Base-by-base conservation (phyloP, 30 jellyfish, hydroid and myxozoan species). In the Cassiopea xamachana region DNA sequence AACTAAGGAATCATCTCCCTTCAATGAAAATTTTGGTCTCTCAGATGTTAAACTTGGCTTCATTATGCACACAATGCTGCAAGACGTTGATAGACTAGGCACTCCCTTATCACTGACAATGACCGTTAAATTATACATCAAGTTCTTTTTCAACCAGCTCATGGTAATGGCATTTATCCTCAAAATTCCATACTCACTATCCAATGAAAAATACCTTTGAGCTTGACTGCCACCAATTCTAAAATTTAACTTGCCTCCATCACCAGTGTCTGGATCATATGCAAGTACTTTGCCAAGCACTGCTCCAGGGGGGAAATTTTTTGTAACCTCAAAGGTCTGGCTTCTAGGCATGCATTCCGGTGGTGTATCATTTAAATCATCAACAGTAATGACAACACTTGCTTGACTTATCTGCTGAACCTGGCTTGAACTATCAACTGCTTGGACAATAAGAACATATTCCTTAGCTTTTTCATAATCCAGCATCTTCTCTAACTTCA, bases 351-450 rank as follows among this genome's bases (percentile, higher is more conserved):
- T 64, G 73, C 97, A 96, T 17, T 19, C 68, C 6, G 99, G 99
- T 18, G 93, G 94, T 47, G 94, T 92, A 85, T 96, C 99, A 78
- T 96, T 96, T 71, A 96, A 75, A 78, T 96, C 99, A 14, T 15
- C 45, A 18, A 96, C 94, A 16, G 16, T 62, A 13, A 96, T 72
- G 15, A 76, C 58, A 18, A 96, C 96, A 48, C 82, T 60, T 6
- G 98, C 87, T 64, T 87, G 95, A 60, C 97, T 96, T 7, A 82
- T 59, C 64, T 91, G 84, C 76, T 92, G 98, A 64, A 61, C 60
- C 46, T 89, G 94, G 78, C 79, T 87, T 46, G 98, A 98, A 12
- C 80, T 44, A 87, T 96, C 99, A 51, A 80, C 75, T 0, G 98
- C 99, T 39, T 94, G 97, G 14, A 96, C 79, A 3, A 77, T 59